phyloP scores from a whole-genome alignment of 2,797 vertebrate genomes.

The Sebastes taczanowskii region DNA sequence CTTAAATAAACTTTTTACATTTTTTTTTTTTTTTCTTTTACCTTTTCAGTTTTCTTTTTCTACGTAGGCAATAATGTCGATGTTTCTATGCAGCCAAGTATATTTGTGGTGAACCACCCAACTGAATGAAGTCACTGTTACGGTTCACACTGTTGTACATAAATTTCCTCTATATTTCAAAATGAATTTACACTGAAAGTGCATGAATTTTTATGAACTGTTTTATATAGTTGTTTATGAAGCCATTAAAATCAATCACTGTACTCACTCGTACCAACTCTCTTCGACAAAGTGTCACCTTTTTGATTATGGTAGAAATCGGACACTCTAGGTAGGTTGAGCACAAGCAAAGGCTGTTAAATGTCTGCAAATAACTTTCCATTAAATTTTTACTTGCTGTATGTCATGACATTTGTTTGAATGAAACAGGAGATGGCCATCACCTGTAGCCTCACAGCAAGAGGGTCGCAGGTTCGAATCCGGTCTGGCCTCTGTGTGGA shows the following conservation, averaged over 20 bases:
- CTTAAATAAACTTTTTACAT: slow-evolving; percentile 75
- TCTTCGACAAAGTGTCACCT: slow-evolving; percentile 12
- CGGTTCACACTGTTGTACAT: slow-evolving; percentile 94
- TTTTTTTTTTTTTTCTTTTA: slow-evolving; percentile 57
- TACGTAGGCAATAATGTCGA: slow-evolving; percentile 95
- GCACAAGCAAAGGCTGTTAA: background rate
- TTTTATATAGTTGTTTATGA: slow-evolving; percentile 90
- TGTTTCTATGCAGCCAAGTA: slow-evolving; percentile 98
- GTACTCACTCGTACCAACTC: slow-evolving; percentile 76
- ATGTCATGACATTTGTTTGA: background rate
- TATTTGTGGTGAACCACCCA: slow-evolving; percentile 88
- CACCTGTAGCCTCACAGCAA: too few relatives aligned
- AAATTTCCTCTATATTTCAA: slow-evolving; percentile 95
- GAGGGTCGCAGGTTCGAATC: too few relatives aligned
- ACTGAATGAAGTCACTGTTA: slow-evolving; percentile 92
- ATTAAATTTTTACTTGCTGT: background rate
- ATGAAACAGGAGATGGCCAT: background rate
- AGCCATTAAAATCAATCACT: slow-evolving; percentile 88
- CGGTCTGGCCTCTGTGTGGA: too few relatives aligned
- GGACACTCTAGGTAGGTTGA: background rate
- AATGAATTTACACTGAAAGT: slow-evolving; percentile 97
- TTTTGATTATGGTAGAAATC: slow-evolving; percentile 4
- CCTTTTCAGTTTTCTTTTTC: slow-evolving; percentile 71
- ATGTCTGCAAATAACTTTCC: background rate
- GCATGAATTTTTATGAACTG: slow-evolving; percentile 86